Conservation (phyloP, 1,140 invertebrate genomes). For the Chlorops oryzae region DNA sequence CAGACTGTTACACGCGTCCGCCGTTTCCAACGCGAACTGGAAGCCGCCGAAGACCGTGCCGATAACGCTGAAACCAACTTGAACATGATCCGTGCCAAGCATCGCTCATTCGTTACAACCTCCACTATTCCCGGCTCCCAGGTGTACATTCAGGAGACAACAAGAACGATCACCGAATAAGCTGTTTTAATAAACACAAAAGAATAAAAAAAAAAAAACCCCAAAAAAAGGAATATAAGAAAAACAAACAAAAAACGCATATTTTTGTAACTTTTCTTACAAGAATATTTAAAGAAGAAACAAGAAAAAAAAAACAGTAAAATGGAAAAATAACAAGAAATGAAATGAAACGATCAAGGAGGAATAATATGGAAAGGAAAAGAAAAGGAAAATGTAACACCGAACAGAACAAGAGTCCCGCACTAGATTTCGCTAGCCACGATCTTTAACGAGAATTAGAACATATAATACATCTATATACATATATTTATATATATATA, state of each 20-base stretch:
- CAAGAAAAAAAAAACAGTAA: conserved; percentile 10
- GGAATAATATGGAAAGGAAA: no score
- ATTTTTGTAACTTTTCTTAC: conserved; percentile 3
- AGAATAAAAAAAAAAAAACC: conserved; percentile 8
- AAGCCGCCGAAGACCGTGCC: conserved; percentile 92
- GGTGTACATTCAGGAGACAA: conserved; percentile 73
- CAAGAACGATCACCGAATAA: conserved; percentile 48
- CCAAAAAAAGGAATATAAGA: conserved; percentile 18
- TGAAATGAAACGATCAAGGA: background rate
- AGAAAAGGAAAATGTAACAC: no score
- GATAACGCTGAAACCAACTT: conserved; percentile 91
- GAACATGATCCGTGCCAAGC: conserved; percentile 90
- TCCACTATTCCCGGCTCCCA: conserved; percentile 78
- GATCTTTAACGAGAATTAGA: conserved; percentile 41
- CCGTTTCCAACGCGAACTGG: conserved; percentile 93
- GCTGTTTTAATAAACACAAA: conserved; percentile 12
- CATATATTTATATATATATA: conserved; percentile 30
- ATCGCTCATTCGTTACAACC: conserved; percentile 90
- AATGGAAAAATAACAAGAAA: background rate
- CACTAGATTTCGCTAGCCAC: conserved; percentile 30
- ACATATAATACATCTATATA: conserved; percentile 39
- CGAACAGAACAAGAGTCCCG: no score
- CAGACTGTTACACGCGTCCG: conserved; percentile 91
- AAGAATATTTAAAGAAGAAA: background rate
- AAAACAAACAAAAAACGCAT: conserved; percentile 10